phyloP scores from a whole-genome alignment of 2,888 invertebrate species.

The Liodrosophila aerea region DNA sequence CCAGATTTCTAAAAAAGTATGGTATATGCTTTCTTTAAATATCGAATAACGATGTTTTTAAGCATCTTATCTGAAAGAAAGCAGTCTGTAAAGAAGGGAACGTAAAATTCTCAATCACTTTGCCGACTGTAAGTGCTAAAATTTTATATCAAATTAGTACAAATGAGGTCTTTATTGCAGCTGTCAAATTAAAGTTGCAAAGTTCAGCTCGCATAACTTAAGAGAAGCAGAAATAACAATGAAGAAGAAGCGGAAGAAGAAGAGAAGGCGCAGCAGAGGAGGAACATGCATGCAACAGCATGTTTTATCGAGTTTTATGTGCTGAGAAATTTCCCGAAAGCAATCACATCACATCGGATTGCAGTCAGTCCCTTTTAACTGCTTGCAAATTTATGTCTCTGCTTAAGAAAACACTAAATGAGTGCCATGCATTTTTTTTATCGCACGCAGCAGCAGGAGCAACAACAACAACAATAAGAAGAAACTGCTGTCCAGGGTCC shows the following conservation, averaged over 20 bases:
- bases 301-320: constrained; percentile 34
- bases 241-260: no score
- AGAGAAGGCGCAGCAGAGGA: constrained; percentile 1
- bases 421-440: constrained; percentile 76
- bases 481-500: constrained; percentile 35
- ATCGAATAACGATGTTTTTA: no score
- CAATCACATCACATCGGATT: constrained; percentile 49
- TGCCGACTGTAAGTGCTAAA: background rate
- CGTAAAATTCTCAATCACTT: background rate
- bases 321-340: constrained; percentile 26
- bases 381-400: constrained; percentile 74
- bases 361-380: constrained; percentile 58
- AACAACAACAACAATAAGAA: constrained; percentile 7
- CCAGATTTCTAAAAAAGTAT: no score
- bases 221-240: background rate
- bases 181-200: constrained; percentile 7
- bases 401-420: constrained; percentile 76
- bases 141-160: constrained; percentile 8
- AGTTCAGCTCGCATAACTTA: constrained; percentile 2
- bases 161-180: constrained; percentile 19
- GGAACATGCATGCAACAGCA: constrained; percentile 9
- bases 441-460: constrained; percentile 52
- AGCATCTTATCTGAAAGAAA: no score
- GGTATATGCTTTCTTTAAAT: no score
- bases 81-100: no score